Evolutionary conservation across 2,113 vertebrate species (phyloP), one percentile per base, ranked within the genome.

Genomic region (Notarius quadriscutis): DNA sequence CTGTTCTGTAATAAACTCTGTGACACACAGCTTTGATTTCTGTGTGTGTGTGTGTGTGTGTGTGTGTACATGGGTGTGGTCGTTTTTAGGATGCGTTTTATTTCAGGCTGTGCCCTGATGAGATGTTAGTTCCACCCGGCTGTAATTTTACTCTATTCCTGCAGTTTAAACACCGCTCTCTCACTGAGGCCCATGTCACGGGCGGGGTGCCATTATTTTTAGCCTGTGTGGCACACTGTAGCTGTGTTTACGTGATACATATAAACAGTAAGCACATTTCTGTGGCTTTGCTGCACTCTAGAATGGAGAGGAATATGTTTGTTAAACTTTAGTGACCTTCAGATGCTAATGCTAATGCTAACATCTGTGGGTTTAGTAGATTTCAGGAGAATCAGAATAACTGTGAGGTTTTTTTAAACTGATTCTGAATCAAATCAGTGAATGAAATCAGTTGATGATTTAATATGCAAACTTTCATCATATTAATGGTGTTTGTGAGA

Each of bases 121-220:
- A 85, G 57, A 48, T 3, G 53, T 58, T 84, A 17, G 62, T 20
- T 62, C 14, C 25, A 7, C 71, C 58, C 83, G 2, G 27, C 65
- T 85, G 84, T 85, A 77, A 85, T 85, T 77, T 63, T 25, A 14
- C n/a, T 0, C 72, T 85, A 75, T 85, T 85, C 83, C 30, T 77
- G 84, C 55, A 63, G 34, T 50, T 77, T 78, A 53, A 86, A 30
- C 17, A 15, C 27, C 9, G 53, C 78, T 17, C 12, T 79, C n/a
- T 80, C 7, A 2, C 55, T 34, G 15, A 58, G 53, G 27, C 17
- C 25, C 7, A 17, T 9, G 78, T 10, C 27, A 34, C 53, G 78
- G 78, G 78, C 3, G 78, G 78, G 78, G 78, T 30, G 27, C 55
- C 78, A 58, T 58, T 80, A 80, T 80, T 58, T 80, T 80, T 80